Evolutionary conservation across 2,888 invertebrate species (phyloP), one percentile per base, ranked within the genome.

Genomic region (Baronia brevicornis): DNA sequence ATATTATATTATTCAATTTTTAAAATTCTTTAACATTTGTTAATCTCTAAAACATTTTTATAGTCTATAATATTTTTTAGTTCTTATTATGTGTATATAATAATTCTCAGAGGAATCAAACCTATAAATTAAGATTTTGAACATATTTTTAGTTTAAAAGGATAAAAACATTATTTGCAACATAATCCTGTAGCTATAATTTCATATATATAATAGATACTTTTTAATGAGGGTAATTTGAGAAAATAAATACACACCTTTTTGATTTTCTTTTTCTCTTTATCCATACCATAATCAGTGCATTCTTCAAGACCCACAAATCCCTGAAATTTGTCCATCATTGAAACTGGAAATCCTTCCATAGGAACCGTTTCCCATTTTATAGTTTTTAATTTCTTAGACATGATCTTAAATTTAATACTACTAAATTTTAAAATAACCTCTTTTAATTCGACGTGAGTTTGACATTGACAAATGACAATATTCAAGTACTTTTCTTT

Each of bases 251-350:
- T 6, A 26, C 44, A 45, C 63, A 70, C 84, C 75, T 69, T 79
- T 73, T 56, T 69, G 3, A 51, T 42, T 37, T 42, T 63, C 57
- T 44, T 88, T 28, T 27, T 55, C 20, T 68, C 69, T 49, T 61
- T 75, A 44, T 80, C 84, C 23, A 90, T 61, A 39, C 86, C 86
- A 57, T 94, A 94, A 44, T 89, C 87, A 2, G 87, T 87, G 38
- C 94, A 87, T 54, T 94, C 93, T 70, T 94, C 94, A 22, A 94
- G 85, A 1, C 92, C 94, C 17, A 92, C 86, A 39, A 94, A 86
- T 5, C 91, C 91, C 42, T 91, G 89, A 30, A 90, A 80, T 36
- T 72, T 73, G 9, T 73, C 70, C 1, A 69, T 51, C 46, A 68
- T 53, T 3, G 72, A 56, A 1, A 56, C 52, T 1, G 80, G 71